These are phyloP conservation scores for Euplexia lucipara DNA, from an alignment of 2,888 invertebrate species.

Conservation along the genomic window DNA sequence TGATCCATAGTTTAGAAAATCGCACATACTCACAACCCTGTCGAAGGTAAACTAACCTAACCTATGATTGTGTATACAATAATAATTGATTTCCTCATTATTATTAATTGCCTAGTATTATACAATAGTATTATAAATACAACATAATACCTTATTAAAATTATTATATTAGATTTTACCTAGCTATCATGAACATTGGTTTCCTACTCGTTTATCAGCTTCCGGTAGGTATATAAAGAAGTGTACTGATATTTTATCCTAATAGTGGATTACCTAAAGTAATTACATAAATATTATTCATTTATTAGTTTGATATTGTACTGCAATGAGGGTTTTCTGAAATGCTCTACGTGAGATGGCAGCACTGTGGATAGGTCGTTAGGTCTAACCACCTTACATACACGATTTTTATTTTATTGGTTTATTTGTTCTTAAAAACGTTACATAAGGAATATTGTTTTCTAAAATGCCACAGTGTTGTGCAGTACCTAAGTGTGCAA, in stretches of 20 bases:
- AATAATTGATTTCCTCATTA: conserved; percentile 37
- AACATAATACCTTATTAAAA: conserved; percentile 4
- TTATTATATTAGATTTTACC: conserved; percentile 25
- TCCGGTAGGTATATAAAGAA: conserved; percentile 18
- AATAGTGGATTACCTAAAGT: not conserved
- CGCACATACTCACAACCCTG: conserved; percentile 24
- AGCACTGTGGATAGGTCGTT: too few species aligned
- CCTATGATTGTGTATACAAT: conserved; percentile 12
- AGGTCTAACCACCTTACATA: too few species aligned
- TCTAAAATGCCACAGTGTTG: too few species aligned
- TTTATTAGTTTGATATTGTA: too few species aligned
- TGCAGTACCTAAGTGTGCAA: too few species aligned
- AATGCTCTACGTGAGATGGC: too few species aligned
- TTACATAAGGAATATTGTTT: too few species aligned
- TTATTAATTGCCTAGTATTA: conserved; percentile 18
- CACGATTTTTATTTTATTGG: too few species aligned
- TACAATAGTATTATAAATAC: conserved; percentile 18
- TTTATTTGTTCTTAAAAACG: too few species aligned
- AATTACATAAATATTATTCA: not conserved
- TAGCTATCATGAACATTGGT: conserved; percentile 19
- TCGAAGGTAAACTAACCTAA: conserved; percentile 26
- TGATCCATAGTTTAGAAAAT: conserved; percentile 26
- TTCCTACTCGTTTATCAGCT: conserved; percentile 21
- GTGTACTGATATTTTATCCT: not conserved
- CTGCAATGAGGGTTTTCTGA: too few species aligned